Evolutionary conservation across 2,888 invertebrate genomes (phyloP).

Genomic region (Zygothrica quintamaculata): DNA sequence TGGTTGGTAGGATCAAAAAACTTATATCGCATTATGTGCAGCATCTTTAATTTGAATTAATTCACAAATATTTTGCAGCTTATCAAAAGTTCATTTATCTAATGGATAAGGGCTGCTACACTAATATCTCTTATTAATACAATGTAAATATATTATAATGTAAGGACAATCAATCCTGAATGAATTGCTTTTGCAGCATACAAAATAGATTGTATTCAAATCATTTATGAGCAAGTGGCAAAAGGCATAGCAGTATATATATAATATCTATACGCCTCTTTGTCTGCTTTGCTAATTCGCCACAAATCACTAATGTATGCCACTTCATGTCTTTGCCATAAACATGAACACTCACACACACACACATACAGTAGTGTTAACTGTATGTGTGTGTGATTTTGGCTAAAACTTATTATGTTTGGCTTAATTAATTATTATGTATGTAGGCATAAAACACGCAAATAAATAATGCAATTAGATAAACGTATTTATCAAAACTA

Average conservation of each 20-base stretch:
- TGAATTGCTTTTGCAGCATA: too few species aligned
- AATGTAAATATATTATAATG: too few species aligned
- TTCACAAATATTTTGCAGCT: too few species aligned
- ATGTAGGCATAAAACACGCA: conserved; percentile 5
- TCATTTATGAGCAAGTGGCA: too few species aligned
- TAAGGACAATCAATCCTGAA: too few species aligned
- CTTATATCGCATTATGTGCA: too few species aligned
- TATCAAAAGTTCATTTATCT: too few species aligned
- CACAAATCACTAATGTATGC: conserved; percentile 33
- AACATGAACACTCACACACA: conserved; percentile 7
- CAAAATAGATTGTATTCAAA: too few species aligned
- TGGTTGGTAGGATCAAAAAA: too few species aligned
- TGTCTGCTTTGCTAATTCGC: conserved; percentile 19
- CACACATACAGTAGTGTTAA: background rate
- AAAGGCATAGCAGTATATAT: background rate
- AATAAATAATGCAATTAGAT: conserved; percentile 25
- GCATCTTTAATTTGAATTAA: too few species aligned
- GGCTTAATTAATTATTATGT: conserved; percentile 23
- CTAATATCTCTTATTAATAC: too few species aligned
- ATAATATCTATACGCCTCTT: conserved; percentile 9
- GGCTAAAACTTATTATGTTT: background rate
- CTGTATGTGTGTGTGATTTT: background rate
- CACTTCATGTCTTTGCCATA: conserved; percentile 13
- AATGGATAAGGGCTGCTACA: too few species aligned
- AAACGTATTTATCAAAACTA: conserved; percentile 27